These are phyloP conservation scores for Sinohyriopsis cumingii DNA, from an alignment of 2,888 invertebrate genomes.

Conservation along the genomic window DNA sequence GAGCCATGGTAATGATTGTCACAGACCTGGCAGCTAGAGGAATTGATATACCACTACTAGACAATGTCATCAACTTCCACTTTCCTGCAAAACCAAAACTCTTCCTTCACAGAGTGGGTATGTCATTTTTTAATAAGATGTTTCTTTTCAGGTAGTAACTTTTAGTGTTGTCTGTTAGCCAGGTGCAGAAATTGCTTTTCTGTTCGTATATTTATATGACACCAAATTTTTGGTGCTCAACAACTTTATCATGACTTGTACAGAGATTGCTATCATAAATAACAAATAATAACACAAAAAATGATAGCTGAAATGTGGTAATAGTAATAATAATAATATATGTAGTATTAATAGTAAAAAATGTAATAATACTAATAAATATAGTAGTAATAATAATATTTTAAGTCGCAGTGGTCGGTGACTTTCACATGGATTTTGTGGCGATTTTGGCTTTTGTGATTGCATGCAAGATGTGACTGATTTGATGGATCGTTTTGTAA, in stretches of 20 bases:
- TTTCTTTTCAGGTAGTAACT: background rate
- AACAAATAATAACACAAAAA: background rate
- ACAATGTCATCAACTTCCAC: conserved; percentile 96
- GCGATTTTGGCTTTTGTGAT: too few species aligned
- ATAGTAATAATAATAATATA: too few species aligned
- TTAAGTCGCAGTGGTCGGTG: too few species aligned
- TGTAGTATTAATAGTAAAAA: too few species aligned
- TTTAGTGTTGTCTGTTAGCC: background rate
- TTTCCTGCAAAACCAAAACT: conserved; percentile 97
- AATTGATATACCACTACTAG: conserved; percentile 95
- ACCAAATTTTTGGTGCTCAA: background rate
- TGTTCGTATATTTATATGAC: background rate
- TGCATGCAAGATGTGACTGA: too few species aligned
- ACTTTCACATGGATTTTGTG: too few species aligned
- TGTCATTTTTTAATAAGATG: conserved; percentile 66
- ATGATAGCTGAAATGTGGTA: too few species aligned
- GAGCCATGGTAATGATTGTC: conserved; percentile 89
- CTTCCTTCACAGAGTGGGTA: conserved; percentile 98
- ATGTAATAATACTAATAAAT: too few species aligned
- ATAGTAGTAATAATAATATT: too few species aligned
- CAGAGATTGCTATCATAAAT: background rate
- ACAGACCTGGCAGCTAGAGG: conserved; percentile 99
- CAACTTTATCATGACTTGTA: background rate
- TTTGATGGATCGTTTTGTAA: too few species aligned
- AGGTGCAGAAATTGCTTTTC: background rate